Base-by-base conservation (phyloP, 2,797 vertebrate species). In the Gymnothorax reevesii region DNA sequence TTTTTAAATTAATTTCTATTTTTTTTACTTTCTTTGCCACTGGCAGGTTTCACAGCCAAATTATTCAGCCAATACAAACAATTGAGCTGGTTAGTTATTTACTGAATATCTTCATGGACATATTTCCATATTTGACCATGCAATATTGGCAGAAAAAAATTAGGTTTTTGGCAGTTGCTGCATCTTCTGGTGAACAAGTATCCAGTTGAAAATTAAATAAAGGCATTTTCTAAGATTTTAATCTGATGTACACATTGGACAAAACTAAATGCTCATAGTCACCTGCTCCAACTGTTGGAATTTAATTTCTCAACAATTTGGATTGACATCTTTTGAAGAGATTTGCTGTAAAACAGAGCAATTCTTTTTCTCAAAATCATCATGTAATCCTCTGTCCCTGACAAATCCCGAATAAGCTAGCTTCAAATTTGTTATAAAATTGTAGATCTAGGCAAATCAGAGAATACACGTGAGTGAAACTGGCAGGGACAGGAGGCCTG, bases 351-450 rank as follows among this genome's bases (percentile, higher is more conserved):
- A 79, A 79, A 42, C 42, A 79, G 33, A 17, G 8, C 33, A 17
- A 15, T 79, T 17, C 75, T 79, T 6, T 42, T 20, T 7, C 71
- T 42, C 13, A 75, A 75, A 75, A 75, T 33, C 27, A 69, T 33
- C 17, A 15, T 20, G 42, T 22, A 25, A 20, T 54, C 20, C 52
- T 54, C 77, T n/a, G 77, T 20, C 52, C 52, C n/a, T 22, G 52
- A 80, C 49, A 55, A 7, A 80, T 80, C 15, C 49, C 77, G 9
- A 12, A 22, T 20, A 55, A 55, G 49, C 49, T 54, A 54, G 75
- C 42, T 52, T 89, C 93, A 95, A 95, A 95, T 95, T 95, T 95
- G 95, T 94, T 95, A 95, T 93, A 94, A 94, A 94, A 93, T 88
- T 92, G 82, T 88, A 95, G 93, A 94, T 92, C 87, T 92, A 82